Evolutionary conservation across 30 jellyfish, hydroid and myxozoan species (phyloP).

Genomic region (Turritopsis dohrnii): DNA sequence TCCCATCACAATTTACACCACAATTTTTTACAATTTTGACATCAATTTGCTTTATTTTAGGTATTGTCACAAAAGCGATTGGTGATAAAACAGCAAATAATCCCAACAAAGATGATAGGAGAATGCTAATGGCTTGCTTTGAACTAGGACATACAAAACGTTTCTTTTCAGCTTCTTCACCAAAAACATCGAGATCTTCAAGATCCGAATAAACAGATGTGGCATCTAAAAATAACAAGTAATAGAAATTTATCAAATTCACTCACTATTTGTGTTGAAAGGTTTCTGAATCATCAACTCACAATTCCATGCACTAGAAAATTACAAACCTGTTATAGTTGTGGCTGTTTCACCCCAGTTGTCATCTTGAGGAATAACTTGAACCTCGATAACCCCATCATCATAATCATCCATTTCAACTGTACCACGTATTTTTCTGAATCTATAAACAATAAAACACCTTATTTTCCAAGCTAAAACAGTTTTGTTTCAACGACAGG

Average conservation of each 20-base stretch:
- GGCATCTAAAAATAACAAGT: slow-evolving; percentile 47
- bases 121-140: slow-evolving; percentile 63
- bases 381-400: slow-evolving; percentile 98
- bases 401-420: slow-evolving; percentile 76
- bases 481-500: neutral
- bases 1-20: slow-evolving; percentile 68
- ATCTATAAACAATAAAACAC: neutral
- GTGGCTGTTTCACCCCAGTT: slow-evolving; percentile 99
- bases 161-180: slow-evolving; percentile 48
- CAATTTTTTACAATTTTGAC: slow-evolving; percentile 3
- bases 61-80: slow-evolving; percentile 73
- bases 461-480: neutral
- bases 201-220: slow-evolving; percentile 86
- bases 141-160: slow-evolving; percentile 61
- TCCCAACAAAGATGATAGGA: slow-evolving; percentile 57
- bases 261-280: neutral
- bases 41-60: slow-evolving; percentile 15
- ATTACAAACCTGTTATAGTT: slow-evolving; percentile 52
- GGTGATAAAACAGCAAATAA: slow-evolving; percentile 87
- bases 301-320: neutral
- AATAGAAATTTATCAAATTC: neutral
- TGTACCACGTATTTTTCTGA: neutral
- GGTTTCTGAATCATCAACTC: neutral
- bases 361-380: slow-evolving; percentile 99
- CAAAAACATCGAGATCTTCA: slow-evolving; percentile 68